These are phyloP conservation scores for Colletes latitarsis DNA, from an alignment of 1,140 invertebrate species.

Conservation along the genomic window DNA sequence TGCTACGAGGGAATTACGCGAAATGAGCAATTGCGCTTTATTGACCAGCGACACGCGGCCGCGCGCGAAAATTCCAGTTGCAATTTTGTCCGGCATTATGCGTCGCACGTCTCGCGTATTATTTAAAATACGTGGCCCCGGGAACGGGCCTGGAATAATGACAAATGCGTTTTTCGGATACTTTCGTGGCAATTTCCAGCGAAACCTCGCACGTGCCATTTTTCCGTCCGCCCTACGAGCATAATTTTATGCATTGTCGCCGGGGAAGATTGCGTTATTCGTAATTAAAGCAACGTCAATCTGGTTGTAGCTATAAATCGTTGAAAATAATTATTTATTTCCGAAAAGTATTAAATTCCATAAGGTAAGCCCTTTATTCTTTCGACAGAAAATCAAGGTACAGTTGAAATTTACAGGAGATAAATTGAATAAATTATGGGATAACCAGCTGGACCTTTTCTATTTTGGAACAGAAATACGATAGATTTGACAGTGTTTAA, in stretches of 20 bases:
- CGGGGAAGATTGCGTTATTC: neutral
- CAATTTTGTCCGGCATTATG: slow-evolving; percentile 62
- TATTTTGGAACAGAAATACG: too few relatives aligned
- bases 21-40: slow-evolving; percentile 65
- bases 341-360: too few relatives aligned
- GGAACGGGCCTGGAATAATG: slow-evolving; percentile 59
- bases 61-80: slow-evolving; percentile 66
- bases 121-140: slow-evolving; percentile 64
- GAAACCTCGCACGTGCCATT: slow-evolving; percentile 23
- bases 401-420: too few relatives aligned
- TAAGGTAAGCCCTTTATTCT: too few relatives aligned
- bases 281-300: neutral
- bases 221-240: slow-evolving; percentile 21
- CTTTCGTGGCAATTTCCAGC: slow-evolving; percentile 32
- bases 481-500: too few relatives aligned
- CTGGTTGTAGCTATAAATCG: slow-evolving; percentile 27
- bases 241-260: slow-evolving; percentile 13
- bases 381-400: too few relatives aligned
- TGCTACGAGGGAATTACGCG: slow-evolving; percentile 61
- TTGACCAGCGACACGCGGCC: slow-evolving; percentile 50
- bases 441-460: too few relatives aligned
- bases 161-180: slow-evolving; percentile 63
- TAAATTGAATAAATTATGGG: too few relatives aligned
- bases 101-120: slow-evolving; percentile 59
- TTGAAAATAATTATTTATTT: neutral